A percentile compares a stretch with the other conserved stretches of the same genome.
These are phyloP conservation scores for Merodon equestris DNA, from an alignment of 2,888 invertebrate species.

Conservation along the genomic window DNA sequence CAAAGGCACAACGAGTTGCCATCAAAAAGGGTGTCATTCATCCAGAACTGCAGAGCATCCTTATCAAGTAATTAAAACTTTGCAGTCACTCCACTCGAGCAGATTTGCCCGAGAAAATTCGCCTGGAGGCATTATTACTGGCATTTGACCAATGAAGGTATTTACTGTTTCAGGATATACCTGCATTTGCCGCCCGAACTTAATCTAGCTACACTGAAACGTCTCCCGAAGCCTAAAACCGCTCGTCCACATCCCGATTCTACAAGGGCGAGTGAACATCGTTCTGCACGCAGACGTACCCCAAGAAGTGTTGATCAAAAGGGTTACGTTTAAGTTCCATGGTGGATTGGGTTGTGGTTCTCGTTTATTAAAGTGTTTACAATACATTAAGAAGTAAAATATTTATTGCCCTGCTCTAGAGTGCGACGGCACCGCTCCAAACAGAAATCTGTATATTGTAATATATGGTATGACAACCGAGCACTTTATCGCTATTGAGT, in stretches of 20 bases:
- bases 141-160: constrained; percentile 98
- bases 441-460: no score
- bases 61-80: constrained; percentile 98
- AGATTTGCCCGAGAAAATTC: constrained; percentile 99
- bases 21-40: constrained; percentile 99
- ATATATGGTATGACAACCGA: no score
- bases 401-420: no score
- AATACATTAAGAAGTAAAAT: constrained; percentile 64
- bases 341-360: constrained; percentile 90
- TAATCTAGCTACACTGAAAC: constrained; percentile 97
- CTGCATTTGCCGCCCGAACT: constrained; percentile 99
- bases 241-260: constrained; percentile 88
- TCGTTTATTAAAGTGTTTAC: constrained; percentile 76
- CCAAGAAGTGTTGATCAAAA: constrained; percentile 93
- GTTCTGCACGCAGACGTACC: constrained; percentile 89
- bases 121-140: constrained; percentile 99
- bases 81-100: constrained; percentile 97
- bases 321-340: constrained; percentile 97
- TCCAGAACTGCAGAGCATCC: constrained; percentile 95
- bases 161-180: constrained; percentile 96
- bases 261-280: constrained; percentile 88
- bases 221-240: constrained; percentile 91
- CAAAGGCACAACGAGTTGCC: constrained; percentile 96
- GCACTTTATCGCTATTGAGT: no score
- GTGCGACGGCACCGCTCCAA: no score